phyloP scores from a whole-genome alignment of 2,888 invertebrate genomes.

The Ceriagrion tenellum region DNA sequence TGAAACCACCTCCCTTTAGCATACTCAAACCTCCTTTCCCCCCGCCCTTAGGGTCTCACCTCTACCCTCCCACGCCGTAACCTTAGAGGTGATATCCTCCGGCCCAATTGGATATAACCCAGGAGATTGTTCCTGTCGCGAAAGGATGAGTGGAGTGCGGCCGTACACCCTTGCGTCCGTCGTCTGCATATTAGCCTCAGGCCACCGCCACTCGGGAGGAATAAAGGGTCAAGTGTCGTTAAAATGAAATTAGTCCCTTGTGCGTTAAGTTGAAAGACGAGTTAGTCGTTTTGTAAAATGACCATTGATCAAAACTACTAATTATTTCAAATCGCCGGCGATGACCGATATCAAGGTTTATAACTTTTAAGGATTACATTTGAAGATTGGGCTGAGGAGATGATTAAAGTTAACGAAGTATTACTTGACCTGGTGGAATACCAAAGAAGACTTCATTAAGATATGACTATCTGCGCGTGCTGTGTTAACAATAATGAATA shows the following conservation, averaged over 20 bases:
- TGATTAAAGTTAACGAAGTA: no score
- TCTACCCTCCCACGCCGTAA: not conserved
- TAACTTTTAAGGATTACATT: no score
- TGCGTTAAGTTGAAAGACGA: not conserved
- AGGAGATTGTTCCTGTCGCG: not conserved
- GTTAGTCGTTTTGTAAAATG: not conserved
- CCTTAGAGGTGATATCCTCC: not conserved
- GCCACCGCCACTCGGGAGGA: not conserved
- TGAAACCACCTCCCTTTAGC: not conserved
- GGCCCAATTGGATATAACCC: not conserved
- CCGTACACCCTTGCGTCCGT: not conserved
- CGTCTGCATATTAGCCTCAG: not conserved
- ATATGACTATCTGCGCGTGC: no score
- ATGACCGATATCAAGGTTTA: no score
- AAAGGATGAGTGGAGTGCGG: not conserved
- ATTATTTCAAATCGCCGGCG: not conserved
- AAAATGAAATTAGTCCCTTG: not conserved
- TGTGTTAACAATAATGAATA: no score
- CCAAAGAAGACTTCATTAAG: no score
- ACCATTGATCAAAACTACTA: not conserved
- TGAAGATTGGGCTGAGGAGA: no score
- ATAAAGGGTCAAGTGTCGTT: not conserved
- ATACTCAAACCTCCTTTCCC: not conserved
- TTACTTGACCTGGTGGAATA: no score
- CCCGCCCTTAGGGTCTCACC: not conserved